A percentile compares a stretch with the other conserved stretches of the same genome.
Conservation (phyloP, 2,113 vertebrate genomes). For the Syngnathus scovelli region DNA sequence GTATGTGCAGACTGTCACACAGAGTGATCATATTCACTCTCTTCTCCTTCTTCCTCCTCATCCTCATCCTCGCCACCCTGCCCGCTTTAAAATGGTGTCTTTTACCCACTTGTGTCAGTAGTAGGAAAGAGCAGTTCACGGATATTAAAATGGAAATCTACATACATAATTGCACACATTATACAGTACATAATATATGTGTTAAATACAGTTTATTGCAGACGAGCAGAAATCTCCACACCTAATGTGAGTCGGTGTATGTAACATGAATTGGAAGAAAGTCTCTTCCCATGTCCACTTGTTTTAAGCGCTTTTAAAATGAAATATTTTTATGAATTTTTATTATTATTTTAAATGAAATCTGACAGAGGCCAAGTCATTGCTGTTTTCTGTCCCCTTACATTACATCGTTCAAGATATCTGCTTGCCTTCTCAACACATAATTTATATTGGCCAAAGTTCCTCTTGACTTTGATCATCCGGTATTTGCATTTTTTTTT, state of each 20-base stretch:
- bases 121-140: slow-evolving; percentile 34
- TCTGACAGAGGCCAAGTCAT: slow-evolving; percentile 66
- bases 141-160: slow-evolving; percentile 31
- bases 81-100: slow-evolving; percentile 10
- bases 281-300: slow-evolving; percentile 67
- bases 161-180: slow-evolving; percentile 20
- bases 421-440: slow-evolving; percentile 65
- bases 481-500: slow-evolving; percentile 55
- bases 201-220: slow-evolving; percentile 30
- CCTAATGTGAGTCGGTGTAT: slow-evolving; percentile 34
- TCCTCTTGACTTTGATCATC: slow-evolving; percentile 64
- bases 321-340: slow-evolving; percentile 96
- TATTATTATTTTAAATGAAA: slow-evolving; percentile 86
- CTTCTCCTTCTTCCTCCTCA: slow-evolving; percentile 12
- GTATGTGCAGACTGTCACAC: slow-evolving; percentile 24
- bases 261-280: slow-evolving; percentile 35
- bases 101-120: slow-evolving; percentile 39
- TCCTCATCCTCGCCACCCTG: neutral
- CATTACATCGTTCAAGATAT: slow-evolving; percentile 47
- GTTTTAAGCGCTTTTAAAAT: slow-evolving; percentile 90
- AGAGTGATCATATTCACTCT: slow-evolving; percentile 41
- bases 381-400: slow-evolving; percentile 63
- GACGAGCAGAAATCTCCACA: slow-evolving; percentile 16
- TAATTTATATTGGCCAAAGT: slow-evolving; percentile 73
- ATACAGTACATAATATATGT: slow-evolving; percentile 19